A percentile compares a stretch with the other conserved stretches of the same genome.
Conservation (phyloP, 2,888 invertebrate species). For the Aquatica leii region DNA sequence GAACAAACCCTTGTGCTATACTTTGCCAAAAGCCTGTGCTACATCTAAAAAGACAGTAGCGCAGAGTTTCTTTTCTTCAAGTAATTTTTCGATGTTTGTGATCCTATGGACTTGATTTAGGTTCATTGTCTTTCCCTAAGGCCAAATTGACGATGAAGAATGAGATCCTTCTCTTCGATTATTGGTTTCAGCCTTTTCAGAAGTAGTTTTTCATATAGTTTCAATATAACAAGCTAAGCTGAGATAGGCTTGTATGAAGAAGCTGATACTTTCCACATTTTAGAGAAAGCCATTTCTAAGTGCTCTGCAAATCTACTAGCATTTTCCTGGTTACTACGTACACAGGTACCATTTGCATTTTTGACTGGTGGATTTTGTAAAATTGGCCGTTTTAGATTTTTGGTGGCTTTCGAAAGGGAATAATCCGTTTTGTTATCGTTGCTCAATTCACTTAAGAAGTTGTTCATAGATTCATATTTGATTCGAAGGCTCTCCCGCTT, state of each 20-base stretch:
- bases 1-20: too few relatives aligned
- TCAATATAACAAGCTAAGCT: background rate
- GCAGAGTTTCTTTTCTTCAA: too few relatives aligned
- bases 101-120: background rate
- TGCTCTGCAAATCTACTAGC: background rate
- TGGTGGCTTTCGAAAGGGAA: background rate
- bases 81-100: too few relatives aligned
- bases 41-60: too few relatives aligned
- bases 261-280: background rate
- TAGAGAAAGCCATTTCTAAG: background rate
- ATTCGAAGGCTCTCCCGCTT: background rate
- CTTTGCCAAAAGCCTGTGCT: too few relatives aligned
- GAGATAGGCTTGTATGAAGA: background rate
- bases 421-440: background rate
- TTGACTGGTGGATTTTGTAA: background rate
- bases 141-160: background rate
- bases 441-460: background rate
- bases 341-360: background rate
- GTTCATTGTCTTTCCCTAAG: background rate
- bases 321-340: background rate
- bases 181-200: too few relatives aligned
- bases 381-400: background rate
- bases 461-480: too few relatives aligned
- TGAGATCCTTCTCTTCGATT: too few relatives aligned
- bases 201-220: background rate